Evolutionary conservation across 2,888 invertebrate genomes (phyloP).

Genomic region (Colletes collaris): DNA sequence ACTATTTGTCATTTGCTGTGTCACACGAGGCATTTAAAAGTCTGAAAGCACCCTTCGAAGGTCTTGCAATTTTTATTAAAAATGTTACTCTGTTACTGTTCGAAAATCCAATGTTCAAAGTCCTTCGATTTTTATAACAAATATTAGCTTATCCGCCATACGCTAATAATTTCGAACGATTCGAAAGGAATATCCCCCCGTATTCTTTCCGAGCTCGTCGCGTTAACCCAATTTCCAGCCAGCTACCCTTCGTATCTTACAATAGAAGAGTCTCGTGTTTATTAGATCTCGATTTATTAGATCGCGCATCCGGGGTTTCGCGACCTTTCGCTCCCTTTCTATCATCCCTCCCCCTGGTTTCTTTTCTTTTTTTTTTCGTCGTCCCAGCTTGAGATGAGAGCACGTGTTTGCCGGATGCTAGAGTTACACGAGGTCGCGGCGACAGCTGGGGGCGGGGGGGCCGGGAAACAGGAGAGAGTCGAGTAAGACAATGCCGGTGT

Average conservation of each 20-base stretch:
- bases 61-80: too few species aligned
- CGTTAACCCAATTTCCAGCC: slow-evolving; percentile 35
- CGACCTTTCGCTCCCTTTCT: background rate
- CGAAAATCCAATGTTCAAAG: too few species aligned
- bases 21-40: too few species aligned
- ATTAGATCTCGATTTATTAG: slow-evolving; percentile 58
- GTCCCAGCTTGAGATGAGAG: slow-evolving; percentile 8
- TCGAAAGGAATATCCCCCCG: background rate
- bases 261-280: slow-evolving; percentile 12
- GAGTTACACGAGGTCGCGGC: slow-evolving; percentile 61
- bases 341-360: background rate
- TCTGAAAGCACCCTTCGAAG: too few species aligned
- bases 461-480: slow-evolving; percentile 41
- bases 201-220: background rate
- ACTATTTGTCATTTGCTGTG: too few species aligned
- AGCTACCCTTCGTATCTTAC: background rate
- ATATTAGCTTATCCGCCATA: too few species aligned
- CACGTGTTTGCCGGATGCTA: slow-evolving; percentile 62
- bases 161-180: too few species aligned
- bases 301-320: slow-evolving; percentile 20
- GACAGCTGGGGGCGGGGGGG: slow-evolving; percentile 48
- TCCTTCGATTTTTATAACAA: too few species aligned
- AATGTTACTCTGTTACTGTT: too few species aligned
- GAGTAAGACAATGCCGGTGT: slow-evolving; percentile 71
- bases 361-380: background rate